A percentile compares a stretch with the other conserved stretches of the same genome.
Conservation (phyloP, 2,888 invertebrate genomes). For the Dorcus hopei region DNA sequence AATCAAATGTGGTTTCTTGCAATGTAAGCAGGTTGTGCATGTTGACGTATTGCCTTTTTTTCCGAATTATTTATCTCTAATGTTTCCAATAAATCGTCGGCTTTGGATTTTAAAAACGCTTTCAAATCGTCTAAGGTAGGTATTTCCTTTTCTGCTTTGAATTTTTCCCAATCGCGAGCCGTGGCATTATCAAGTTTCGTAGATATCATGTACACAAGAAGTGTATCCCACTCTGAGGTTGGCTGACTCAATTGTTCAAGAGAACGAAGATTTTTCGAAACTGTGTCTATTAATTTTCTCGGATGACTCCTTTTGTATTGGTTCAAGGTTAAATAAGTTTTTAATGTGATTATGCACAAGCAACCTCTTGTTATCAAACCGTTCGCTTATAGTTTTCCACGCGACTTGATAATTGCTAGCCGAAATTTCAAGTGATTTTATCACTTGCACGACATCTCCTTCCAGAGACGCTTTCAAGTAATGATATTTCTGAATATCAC, state of each 20-base stretch:
- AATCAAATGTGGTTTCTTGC: neutral
- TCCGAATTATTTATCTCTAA: conserved; percentile 1
- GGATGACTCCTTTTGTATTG: conserved; percentile 4
- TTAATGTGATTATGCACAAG: conserved; percentile 21
- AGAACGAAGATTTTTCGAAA: conserved; percentile 10
- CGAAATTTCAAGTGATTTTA: conserved; percentile 19
- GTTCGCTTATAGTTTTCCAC: conserved; percentile 21
- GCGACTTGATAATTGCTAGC: conserved; percentile 19
- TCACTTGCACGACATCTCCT: too few species aligned
- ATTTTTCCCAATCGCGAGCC: conserved; percentile 6
- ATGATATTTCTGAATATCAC: too few species aligned
- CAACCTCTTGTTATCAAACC: conserved; percentile 19
- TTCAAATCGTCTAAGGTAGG: conserved; percentile 2
- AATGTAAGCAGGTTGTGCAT: neutral
- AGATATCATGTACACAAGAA: conserved; percentile 10
- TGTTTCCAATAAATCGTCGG: conserved; percentile 10
- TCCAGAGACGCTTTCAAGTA: too few species aligned
- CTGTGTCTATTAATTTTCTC: neutral
- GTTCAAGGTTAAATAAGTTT: conserved; percentile 15
- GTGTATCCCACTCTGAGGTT: conserved; percentile 7
- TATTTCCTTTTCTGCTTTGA: conserved; percentile 3
- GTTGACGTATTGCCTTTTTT: neutral
- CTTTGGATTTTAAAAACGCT: conserved; percentile 5
- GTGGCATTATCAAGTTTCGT: conserved; percentile 8
- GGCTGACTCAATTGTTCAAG: conserved; percentile 5